Evolutionary conservation across 2,797 vertebrate genomes (phyloP).

Genomic region (Cynodonichthys magdalenae): DNA sequence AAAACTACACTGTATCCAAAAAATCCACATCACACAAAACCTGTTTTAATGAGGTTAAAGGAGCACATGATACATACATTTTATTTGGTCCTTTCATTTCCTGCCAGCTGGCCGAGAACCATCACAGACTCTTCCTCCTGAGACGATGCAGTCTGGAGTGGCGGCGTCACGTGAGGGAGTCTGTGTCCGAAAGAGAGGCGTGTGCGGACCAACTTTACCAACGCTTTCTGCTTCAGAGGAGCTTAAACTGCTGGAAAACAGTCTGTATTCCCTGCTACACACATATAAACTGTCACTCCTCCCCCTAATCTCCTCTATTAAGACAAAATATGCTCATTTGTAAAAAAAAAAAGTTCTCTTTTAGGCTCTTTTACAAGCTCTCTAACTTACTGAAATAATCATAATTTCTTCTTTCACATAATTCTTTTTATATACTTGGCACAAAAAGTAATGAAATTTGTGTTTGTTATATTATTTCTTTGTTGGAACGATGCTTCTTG

Average conservation of each 20-base stretch:
- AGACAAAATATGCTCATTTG: constrained; percentile 14
- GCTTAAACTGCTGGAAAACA: constrained; percentile 84
- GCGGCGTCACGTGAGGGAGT: constrained; percentile 73
- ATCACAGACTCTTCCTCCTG: constrained; percentile 79
- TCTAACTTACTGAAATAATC: not conserved
- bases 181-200: constrained; percentile 72
- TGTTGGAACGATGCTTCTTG: too few species aligned
- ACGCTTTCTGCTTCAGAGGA: constrained; percentile 76
- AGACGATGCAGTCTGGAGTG: constrained; percentile 82
- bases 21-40: too few species aligned
- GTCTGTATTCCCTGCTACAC: constrained; percentile 69
- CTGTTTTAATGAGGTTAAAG: too few species aligned
- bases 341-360: not conserved
- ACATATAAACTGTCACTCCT: constrained; percentile 12
- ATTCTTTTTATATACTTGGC: not conserved
- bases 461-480: too few species aligned
- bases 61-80: too few species aligned
- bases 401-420: not conserved
- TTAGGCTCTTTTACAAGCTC: not conserved
- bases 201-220: constrained; percentile 79
- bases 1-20: too few species aligned
- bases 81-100: too few species aligned
- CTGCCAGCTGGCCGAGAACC: constrained; percentile 84
- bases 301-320: constrained; percentile 15
- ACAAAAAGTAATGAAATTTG: too few species aligned